Evolutionary conservation across 2,888 invertebrate genomes (phyloP), one percentile per base, ranked within the genome.

Genomic region (Anorthoa munda): DNA sequence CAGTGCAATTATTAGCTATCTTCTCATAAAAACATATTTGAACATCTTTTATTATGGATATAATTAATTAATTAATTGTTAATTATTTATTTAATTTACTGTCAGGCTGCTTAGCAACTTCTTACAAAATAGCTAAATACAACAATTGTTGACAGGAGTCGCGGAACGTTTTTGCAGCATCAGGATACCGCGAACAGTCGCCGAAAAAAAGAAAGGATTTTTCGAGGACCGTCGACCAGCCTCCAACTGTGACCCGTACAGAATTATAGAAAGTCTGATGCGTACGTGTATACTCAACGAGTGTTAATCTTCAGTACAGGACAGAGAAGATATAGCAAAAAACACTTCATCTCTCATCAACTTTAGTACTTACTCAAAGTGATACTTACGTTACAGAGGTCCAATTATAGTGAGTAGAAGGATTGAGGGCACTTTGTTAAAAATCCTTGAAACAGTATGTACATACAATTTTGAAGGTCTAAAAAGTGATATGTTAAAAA

Each of bases 141-240:
- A 45, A 59, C 13, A 50, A 15, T 50, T 58, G 59, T 75, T 66
- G 2, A 2, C 97, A 92, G 99, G 98, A 66, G 98, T 99, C 7
- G 99, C 99, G 55, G 99, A 99, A 94, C 98, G 99, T 83, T 98
- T 98, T 60, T 98, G 98, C 93, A 99, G 99, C 93, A 98, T 99
- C 93, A 97, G 99, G 84, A 99, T 99, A 93, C 99, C 99, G 4
- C 97, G 99, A 26, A 97, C 97, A 23, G 98, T 99, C 48, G 98
- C 98, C 45, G 98, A 98, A 87, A 98, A 98, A 13, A 98, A 98
- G 92, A 98, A 98, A 92, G 99, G 99, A 21, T 99, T 99, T 92
- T 95, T 99, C 84, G 99, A 99, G 94, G 99, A 99, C 96, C 97
- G 99, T 81, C 97, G 99, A 88, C 99, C 99, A 23, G 97, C 98